Evolutionary conservation across 2,113 vertebrate genomes (phyloP), one percentile per base, ranked within the genome.

Genomic region (Dipodomys stephensi): DNA sequence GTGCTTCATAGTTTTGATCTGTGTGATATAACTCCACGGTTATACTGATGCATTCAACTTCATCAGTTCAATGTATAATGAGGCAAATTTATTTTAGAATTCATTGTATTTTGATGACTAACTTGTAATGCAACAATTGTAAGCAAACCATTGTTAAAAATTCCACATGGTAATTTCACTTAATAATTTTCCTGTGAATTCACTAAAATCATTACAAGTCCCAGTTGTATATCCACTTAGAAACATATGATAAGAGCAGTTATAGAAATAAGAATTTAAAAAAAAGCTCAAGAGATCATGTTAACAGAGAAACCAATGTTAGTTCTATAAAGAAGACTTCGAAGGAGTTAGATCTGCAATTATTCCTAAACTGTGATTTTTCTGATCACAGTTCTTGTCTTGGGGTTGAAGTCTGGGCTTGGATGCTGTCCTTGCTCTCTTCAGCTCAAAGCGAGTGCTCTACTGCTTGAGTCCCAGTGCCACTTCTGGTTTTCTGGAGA

Each of bases 1-100:
- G 90, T 93, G 91, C 97, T 96, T 97, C 96, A 96, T 92, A 77
- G 96, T 98, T 98, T 96, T 89, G 97, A 88, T 96, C 92, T 97
- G 77, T 97, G 96, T 97, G 95, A 64, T 96, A 57, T 76, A 80
- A 87, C 96, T 94, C 93, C 93, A 94, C 87, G 94, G 92, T 92
- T 96, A 95, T 68, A 96, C 65, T 57, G 39, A 91, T 94, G 71
- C 94, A 92, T 79, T 97, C 88, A 96, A 95, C 73, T 97, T 93
- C 93, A 49, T 95, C 60, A 97, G 25, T 96, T 98, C 88, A 94
- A 25, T 85, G 96, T 71, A 96, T 96, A 97, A 96, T 82, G 32
- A 97, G 97, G 39, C 62, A 97, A 96, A 92, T 96, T 97, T 97
- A 89, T 91, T 97, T 97, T 95, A 83, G 87, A 57, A 91, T 89